These are phyloP conservation scores for Stictonetta naevosa DNA, from an alignment of 2,113 vertebrate genomes.

Conservation along the genomic window DNA sequence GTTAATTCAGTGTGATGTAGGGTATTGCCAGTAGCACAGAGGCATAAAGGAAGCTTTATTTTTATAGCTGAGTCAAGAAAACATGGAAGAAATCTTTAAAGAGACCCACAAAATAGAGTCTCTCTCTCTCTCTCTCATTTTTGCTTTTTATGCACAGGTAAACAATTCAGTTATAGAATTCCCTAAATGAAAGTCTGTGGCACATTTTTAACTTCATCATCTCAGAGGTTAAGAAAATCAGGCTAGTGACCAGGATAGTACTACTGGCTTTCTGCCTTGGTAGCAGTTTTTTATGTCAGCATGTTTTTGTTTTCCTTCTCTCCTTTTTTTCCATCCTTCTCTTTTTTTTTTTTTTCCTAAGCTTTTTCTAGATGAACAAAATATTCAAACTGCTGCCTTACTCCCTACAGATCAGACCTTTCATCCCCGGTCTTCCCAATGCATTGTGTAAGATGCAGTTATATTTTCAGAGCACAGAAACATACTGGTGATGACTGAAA, in stretches of 20 bases:
- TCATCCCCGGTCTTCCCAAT: fast-evolving
- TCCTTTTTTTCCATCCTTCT: neutral
- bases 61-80: neutral
- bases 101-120: neutral
- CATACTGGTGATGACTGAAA: fast-evolving
- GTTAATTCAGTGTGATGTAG: neutral
- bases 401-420: neutral
- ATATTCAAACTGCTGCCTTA: fast-evolving
- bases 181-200: neutral
- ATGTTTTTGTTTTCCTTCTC: neutral
- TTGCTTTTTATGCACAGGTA: neutral
- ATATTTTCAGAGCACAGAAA: neutral
- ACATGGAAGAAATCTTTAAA: neutral
- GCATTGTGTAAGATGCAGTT: neutral
- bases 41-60: neutral
- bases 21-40: neutral
- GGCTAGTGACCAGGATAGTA: fast-evolving
- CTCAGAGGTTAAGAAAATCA: neutral
- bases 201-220: fast-evolving
- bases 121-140: neutral
- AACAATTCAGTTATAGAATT: neutral
- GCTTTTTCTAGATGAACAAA: neutral
- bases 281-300: neutral
- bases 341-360: neutral
- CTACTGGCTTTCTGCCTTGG: neutral